These are phyloP conservation scores for Sturnira hondurensis DNA, from an alignment of 2,113 vertebrate species.

Conservation along the genomic window DNA sequence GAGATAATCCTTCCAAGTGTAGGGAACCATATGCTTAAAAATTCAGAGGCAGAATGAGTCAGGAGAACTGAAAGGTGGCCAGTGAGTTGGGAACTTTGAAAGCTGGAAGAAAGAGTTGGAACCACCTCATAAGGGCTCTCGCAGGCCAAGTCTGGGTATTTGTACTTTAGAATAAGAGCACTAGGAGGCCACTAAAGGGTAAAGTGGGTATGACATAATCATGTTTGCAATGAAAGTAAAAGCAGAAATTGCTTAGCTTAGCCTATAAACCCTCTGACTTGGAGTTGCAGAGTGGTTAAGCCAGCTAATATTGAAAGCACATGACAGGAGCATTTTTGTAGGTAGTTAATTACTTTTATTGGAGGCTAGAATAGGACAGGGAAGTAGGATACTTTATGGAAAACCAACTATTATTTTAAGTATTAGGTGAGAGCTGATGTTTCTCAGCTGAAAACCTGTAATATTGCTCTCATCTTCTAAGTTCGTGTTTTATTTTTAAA, in stretches of 20 bases:
- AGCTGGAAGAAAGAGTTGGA: background rate
- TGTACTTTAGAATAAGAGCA: background rate
- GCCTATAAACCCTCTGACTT: background rate
- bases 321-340: background rate
- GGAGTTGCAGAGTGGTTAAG: background rate
- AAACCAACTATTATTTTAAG: background rate
- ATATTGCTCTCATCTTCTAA: background rate
- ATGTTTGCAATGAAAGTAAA: background rate
- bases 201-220: background rate
- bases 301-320: background rate
- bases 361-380: background rate
- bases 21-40: background rate
- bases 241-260: background rate
- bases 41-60: background rate
- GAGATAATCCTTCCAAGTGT: accelerated
- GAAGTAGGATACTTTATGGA: background rate
- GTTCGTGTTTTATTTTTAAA: conserved; percentile 43
- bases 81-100: background rate
- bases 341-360: background rate
- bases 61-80: background rate
- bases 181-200: background rate
- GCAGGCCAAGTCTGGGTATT: accelerated
- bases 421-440: background rate
- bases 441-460: background rate
- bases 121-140: background rate